Evolutionary conservation across 2,888 invertebrate species (phyloP).

Genomic region (Hipparchia sbordonii): DNA sequence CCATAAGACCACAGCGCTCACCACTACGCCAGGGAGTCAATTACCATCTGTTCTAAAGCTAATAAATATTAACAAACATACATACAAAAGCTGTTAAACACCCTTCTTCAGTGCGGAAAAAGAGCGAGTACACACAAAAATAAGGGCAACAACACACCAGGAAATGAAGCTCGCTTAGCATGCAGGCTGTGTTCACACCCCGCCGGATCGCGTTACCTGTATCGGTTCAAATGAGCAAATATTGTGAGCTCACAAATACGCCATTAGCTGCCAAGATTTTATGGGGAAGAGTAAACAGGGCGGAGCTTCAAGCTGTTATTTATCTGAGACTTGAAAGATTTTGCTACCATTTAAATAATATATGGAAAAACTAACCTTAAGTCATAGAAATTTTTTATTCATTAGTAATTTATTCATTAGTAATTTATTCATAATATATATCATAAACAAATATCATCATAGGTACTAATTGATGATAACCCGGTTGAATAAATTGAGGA

Average conservation of each 20-base stretch:
- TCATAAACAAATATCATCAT: too few relatives aligned
- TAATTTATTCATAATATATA: too few relatives aligned
- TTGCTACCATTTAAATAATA: not conserved
- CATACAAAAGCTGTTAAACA: not conserved
- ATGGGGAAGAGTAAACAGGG: conserved; percentile 13
- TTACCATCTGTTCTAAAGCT: too few relatives aligned
- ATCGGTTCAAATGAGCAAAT: conserved; percentile 39
- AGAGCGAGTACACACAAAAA: not conserved
- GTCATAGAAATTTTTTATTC: too few relatives aligned
- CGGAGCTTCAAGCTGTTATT: not conserved
- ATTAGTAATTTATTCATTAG: too few relatives aligned
- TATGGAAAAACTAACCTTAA: too few relatives aligned
- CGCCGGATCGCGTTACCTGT: conserved; percentile 32
- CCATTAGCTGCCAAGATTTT: conserved; percentile 15
- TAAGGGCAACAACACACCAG: conserved; percentile 3
- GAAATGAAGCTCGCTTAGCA: conserved; percentile 2
- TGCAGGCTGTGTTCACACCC: conserved; percentile 23
- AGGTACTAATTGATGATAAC: too few relatives aligned
- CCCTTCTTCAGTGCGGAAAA: not conserved
- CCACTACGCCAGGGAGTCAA: too few relatives aligned
- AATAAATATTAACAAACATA: not conserved
- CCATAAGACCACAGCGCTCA: too few relatives aligned
- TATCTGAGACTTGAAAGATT: not conserved
- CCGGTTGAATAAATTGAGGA: too few relatives aligned
- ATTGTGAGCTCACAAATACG: conserved; percentile 37